Evolutionary conservation across 2,888 invertebrate genomes (phyloP).

Genomic region (Sphaerophoria taeniata): DNA sequence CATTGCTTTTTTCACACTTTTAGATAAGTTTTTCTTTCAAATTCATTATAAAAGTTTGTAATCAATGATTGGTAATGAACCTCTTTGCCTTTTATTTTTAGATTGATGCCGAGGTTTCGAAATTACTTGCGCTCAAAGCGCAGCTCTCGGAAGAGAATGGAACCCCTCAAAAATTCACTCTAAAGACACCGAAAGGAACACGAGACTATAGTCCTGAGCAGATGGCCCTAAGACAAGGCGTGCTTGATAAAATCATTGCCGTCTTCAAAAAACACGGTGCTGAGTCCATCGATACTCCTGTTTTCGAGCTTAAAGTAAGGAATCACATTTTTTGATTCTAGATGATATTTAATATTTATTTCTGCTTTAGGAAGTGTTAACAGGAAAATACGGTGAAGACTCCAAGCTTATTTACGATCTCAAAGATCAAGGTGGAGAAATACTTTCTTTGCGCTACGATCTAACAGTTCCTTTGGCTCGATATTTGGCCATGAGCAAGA

Average conservation of each 20-base stretch:
- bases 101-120: constrained; percentile 94
- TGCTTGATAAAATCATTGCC: constrained; percentile 92
- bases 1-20: constrained; percentile 75
- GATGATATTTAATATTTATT: neutral
- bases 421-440: constrained; percentile 99
- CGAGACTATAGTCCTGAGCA: constrained; percentile 97
- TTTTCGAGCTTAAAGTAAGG: constrained; percentile 96
- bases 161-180: constrained; percentile 89
- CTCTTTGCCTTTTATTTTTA: constrained; percentile 81
- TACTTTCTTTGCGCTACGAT: constrained; percentile 97
- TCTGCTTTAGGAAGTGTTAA: constrained; percentile 92
- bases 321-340: neutral
- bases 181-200: constrained; percentile 97
- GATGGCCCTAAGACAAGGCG: constrained; percentile 95
- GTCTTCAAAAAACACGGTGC: constrained; percentile 99
- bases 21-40: constrained; percentile 20
- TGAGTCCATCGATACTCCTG: constrained; percentile 98
- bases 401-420: constrained; percentile 99
- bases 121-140: constrained; percentile 91
- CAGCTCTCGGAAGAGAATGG: constrained; percentile 86
- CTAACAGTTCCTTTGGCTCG: constrained; percentile 99
- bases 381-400: constrained; percentile 99
- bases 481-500: constrained; percentile 99
- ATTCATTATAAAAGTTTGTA: neutral
- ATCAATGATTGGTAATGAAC: neutral